Conservation (phyloP, 2,888 invertebrate genomes). For the Aquatica leii region DNA sequence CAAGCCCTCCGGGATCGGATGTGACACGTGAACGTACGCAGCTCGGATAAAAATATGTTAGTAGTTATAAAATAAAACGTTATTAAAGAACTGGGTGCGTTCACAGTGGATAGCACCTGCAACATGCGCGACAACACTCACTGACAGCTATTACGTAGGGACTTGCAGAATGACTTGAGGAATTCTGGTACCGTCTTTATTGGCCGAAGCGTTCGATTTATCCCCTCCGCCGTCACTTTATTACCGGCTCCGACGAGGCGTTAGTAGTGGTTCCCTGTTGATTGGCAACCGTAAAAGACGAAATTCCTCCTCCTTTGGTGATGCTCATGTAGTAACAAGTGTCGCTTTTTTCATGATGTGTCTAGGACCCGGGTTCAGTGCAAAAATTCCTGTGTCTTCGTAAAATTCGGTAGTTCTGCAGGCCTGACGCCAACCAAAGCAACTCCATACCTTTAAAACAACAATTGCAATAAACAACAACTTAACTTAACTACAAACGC, state of each 20-base stretch:
- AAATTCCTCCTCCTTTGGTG: conserved; percentile 97
- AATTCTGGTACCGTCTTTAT: conserved; percentile 72
- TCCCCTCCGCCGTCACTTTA: conserved; percentile 57
- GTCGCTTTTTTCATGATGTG: conserved; percentile 97
- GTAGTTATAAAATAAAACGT: no score
- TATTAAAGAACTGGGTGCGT: conserved; percentile 21
- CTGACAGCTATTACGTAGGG: conserved; percentile 75
- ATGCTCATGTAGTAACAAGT: conserved; percentile 99
- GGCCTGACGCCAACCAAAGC: conserved; percentile 95
- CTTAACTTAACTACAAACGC: no score
- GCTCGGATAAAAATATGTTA: no score
- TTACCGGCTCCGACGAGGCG: conserved; percentile 51
- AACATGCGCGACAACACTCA: conserved; percentile 66
- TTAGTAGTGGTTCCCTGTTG: conserved; percentile 63
- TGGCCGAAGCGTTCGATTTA: conserved; percentile 52
- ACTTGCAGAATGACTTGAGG: conserved; percentile 82
- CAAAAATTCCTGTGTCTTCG: conserved; percentile 93
- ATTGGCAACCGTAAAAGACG: conserved; percentile 84
- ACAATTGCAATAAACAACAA: no score
- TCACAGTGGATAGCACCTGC: conserved; percentile 24
- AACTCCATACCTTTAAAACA: conserved; percentile 85
- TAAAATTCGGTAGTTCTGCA: conserved; percentile 93
- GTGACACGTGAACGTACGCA: conserved; percentile 28
- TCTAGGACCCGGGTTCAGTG: conserved; percentile 95
- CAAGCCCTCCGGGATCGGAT: conserved; percentile 26